phyloP scores from a whole-genome alignment of 2,888 invertebrate species.

The Nemapogon koenigi region DNA sequence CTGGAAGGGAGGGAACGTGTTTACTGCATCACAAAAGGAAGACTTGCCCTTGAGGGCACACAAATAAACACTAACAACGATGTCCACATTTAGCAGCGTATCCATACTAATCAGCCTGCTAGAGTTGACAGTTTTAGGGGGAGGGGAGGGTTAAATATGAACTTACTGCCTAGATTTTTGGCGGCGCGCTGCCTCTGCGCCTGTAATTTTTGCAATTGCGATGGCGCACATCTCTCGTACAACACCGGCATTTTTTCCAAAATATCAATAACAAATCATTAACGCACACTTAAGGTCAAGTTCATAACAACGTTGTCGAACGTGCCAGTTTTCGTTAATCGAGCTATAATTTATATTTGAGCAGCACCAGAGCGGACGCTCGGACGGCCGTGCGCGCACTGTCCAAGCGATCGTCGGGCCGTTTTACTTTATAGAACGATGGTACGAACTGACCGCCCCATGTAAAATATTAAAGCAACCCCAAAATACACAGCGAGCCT shows the following conservation, averaged over 20 bases:
- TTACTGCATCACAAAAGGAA: no score
- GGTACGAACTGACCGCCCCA: conserved; percentile 38
- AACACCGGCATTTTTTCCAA: conserved; percentile 37
- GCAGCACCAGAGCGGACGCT: conserved; percentile 48
- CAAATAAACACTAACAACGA: no score
- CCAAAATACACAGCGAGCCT: conserved; percentile 24
- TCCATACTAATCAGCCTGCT: no score
- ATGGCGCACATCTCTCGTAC: conserved; percentile 41
- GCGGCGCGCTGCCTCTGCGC: conserved; percentile 28
- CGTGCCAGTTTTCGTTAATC: no score
- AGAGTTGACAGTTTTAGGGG: no score
- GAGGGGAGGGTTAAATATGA: no score
- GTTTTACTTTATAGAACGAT: conserved; percentile 44
- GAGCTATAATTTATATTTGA: no score
- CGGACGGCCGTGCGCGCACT: conserved; percentile 55
- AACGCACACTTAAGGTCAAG: not conserved
- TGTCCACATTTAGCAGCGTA: no score
- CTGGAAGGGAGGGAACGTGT: no score
- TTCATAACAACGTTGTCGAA: no score
- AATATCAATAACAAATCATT: not conserved
- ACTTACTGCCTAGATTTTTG: conserved; percentile 45
- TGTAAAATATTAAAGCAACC: conserved; percentile 43
- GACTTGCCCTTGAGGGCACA: no score
- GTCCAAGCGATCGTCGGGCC: conserved; percentile 37
- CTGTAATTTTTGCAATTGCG: conserved; percentile 38